Percentiles rank a stretch among this genome's conserved stretches.
These are phyloP conservation scores for Garrulus glandarius DNA, from an alignment of 2,797 vertebrate genomes.

Conservation along the genomic window DNA sequence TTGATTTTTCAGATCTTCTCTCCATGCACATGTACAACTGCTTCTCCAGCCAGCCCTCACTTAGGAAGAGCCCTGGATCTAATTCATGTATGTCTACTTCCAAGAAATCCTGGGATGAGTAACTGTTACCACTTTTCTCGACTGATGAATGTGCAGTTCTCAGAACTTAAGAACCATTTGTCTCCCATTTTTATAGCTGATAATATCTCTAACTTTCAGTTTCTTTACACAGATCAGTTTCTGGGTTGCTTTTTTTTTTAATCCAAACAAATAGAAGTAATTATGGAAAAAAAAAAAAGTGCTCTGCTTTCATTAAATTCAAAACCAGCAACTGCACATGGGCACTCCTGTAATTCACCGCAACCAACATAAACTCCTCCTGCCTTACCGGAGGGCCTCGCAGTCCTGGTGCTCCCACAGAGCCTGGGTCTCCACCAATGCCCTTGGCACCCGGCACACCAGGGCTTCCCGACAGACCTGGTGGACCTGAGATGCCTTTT, in stretches of 20 bases:
- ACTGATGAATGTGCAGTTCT: not conserved
- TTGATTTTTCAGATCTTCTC: not conserved
- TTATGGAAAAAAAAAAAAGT: not conserved
- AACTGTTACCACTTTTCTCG: not conserved
- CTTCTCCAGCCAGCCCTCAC: not conserved
- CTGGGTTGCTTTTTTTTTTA: not conserved
- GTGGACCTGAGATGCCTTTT: conserved; percentile 77
- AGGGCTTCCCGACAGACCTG: conserved; percentile 76
- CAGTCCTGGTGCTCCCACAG: conserved; percentile 64
- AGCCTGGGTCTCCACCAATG: conserved; percentile 70
- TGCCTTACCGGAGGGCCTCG: conserved; percentile 73
- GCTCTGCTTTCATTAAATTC: not conserved
- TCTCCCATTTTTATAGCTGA: not conserved
- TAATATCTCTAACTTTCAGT: not conserved
- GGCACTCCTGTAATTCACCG: not conserved
- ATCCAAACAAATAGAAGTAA: not conserved
- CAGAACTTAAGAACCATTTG: not conserved
- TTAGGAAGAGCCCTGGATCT: not conserved
- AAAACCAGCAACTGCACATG: not conserved
- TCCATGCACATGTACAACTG: not conserved
- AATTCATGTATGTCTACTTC: not conserved
- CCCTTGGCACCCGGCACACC: conserved; percentile 77
- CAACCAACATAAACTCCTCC: not conserved
- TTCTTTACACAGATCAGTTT: not conserved
- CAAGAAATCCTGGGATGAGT: not conserved